Evolutionary conservation across 2,888 invertebrate species (phyloP), one percentile per base, ranked within the genome.

Genomic region (Pasiphila rectangulata): DNA sequence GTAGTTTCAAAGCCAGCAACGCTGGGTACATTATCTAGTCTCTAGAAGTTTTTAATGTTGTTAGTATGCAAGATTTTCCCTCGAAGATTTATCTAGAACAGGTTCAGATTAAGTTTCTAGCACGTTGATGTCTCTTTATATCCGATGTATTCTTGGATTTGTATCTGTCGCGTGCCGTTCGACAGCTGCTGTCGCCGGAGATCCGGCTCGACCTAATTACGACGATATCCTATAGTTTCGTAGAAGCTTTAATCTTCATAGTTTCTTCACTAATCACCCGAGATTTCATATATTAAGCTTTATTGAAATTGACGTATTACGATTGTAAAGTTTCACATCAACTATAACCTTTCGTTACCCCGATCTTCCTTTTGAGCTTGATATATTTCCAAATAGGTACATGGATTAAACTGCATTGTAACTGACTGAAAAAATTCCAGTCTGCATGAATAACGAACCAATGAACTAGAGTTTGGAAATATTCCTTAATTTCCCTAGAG

Each of bases 141-240:
- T 61, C 75, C 64, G 68, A 73, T 79, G 73, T 83, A 82, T 82
- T 83, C 75, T 78, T 69, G 77, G 79, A 78, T 69, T 63, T 61
- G 72, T 71, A 75, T 74, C 72, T 74, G 73, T 72, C 69, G 65
- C 64, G 46, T 59, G 69, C 64, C 75, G 75, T 82, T 83, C 83
- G 79, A 83, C 82, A 83, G 79, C 78, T n/a, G n/a, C n/a, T 75
- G 82, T 70, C 69, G 69, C 56, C 72, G 64, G 66, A 69, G 67
- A 68, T 63, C 64, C 65, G 59, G 69, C 63, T 63, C 67, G 83
- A 67, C 82, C 81, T 67, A 71, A 71, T 72, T 80, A 67, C 65
- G 41, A 46, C 43, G 43, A 49, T 47, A 45, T 54, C 52, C 48
- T 55, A 50, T 47, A 51, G 30, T 51, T 53, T 53, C 46, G 39